Evolutionary conservation across 2,888 invertebrate genomes (phyloP), one percentile per base, ranked within the genome.

Genomic region (Chrysodeixis includens): DNA sequence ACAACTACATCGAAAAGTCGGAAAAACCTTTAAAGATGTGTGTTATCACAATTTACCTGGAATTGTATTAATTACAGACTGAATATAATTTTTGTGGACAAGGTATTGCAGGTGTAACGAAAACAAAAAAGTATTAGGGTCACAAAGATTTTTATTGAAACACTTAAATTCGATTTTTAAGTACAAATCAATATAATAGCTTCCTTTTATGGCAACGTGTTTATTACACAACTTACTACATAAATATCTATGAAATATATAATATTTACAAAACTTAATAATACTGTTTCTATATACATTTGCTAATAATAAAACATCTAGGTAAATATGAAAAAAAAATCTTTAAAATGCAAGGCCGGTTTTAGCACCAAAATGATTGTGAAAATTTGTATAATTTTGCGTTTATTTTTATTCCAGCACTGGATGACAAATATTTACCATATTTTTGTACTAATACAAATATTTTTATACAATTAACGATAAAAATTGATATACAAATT

Each of bases 121-220:
- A 56, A 66, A 54, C 56, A 64, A 73, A 62, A 58, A 30, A 68
- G n/a, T n/a, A 62, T 46, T 57, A 69, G 62, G 71, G 66, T 76
- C 86, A 82, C 82, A 81, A 71, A 71, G 71, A 40, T 81, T 87
- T 90, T 90, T 90, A 90, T 90, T 90, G 83, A 89, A 91, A 90
- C 90, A 90, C 90, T 90, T 92, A 93, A 91, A 90, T 92, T 92
- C 90, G 88, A 81, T 71, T 86, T 88, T 92, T 93, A 93, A 93
- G 93, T 93, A 93, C 93, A 93, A 82, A 79, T 78, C 64, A 71
- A 70, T 79, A 57, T 70, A 76, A 79, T 86, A 86, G 82, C 86
- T 78, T 84, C 83, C 79, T 82, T 74, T 71, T 90, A 92, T 92
- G 92, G 92, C 92, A 92, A 90, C 88, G 79, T 81, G 81, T 79